phyloP scores from a whole-genome alignment of 2,797 vertebrate species.

The Pampus argenteus region DNA sequence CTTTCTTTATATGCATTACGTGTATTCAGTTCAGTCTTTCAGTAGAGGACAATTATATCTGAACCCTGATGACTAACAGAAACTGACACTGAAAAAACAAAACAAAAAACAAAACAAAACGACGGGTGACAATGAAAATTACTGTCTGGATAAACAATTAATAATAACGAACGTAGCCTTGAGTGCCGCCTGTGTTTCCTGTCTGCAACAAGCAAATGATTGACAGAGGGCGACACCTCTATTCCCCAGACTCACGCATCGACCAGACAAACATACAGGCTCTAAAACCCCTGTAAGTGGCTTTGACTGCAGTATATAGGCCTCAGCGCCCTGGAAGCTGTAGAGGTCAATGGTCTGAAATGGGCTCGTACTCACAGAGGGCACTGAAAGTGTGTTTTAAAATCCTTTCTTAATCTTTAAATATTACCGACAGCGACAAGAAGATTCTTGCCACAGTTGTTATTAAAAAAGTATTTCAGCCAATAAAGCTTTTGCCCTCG shows the following conservation, averaged over 20 bases:
- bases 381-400: constrained; percentile 30
- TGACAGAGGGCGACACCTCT: constrained; percentile 69
- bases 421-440: constrained; percentile 17
- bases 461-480: constrained; percentile 46
- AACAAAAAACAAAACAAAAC: constrained; percentile 5
- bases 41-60: not conserved
- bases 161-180: constrained; percentile 41
- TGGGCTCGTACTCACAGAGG: constrained; percentile 27
- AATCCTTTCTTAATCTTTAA: constrained; percentile 45
- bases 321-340: constrained; percentile 53
- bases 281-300: constrained; percentile 73
- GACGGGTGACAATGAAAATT: constrained; percentile 24
- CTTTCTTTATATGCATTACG: not conserved
- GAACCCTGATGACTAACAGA: not conserved
- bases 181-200: constrained; percentile 29
- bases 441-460: constrained; percentile 17
- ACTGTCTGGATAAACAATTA: not conserved
- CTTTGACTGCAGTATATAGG: constrained; percentile 58
- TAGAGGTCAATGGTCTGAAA: constrained; percentile 63
- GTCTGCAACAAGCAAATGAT: constrained; percentile 59
- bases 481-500: constrained; percentile 37
- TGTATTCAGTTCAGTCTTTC: not conserved
- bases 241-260: constrained; percentile 64
- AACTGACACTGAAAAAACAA: too few relatives aligned
- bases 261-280: constrained; percentile 72